phyloP scores from a whole-genome alignment of 2,113 vertebrate species.

The Tenrec ecaudatus region DNA sequence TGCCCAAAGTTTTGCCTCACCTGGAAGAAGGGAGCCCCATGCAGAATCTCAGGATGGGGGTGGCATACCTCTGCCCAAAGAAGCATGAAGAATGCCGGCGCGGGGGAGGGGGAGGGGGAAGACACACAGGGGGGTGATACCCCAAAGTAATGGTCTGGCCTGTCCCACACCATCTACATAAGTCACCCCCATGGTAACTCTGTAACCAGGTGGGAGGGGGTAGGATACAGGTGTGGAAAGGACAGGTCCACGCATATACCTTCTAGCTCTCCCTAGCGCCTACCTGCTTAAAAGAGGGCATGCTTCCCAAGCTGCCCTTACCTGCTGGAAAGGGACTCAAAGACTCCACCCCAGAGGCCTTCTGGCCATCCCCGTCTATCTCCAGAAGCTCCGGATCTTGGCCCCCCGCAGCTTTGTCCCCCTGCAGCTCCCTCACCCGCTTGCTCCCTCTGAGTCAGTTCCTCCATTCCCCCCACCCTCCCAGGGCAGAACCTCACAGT shows the following conservation, averaged over 20 bases:
- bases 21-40: conserved; percentile 1
- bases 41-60: neutral
- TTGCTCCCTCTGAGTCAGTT: neutral
- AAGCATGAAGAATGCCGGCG: neutral
- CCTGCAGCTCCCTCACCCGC: neutral
- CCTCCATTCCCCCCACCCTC: neutral
- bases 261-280: neutral
- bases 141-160: neutral
- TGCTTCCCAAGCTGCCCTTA: neutral
- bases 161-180: neutral
- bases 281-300: neutral
- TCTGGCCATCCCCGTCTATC: neutral
- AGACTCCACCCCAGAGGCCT: neutral
- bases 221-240: neutral
- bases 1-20: neutral
- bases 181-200: neutral
- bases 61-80: neutral
- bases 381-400: neutral
- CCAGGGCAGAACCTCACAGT: neutral
- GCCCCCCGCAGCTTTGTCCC: no score
- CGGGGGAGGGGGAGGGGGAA: no score
- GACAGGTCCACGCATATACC: neutral
- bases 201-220: neutral
- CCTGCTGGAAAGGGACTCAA: no score
- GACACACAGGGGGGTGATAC: neutral